phyloP scores from a whole-genome alignment of 2,797 vertebrate species.

The Melanotaenia boesemani region DNA sequence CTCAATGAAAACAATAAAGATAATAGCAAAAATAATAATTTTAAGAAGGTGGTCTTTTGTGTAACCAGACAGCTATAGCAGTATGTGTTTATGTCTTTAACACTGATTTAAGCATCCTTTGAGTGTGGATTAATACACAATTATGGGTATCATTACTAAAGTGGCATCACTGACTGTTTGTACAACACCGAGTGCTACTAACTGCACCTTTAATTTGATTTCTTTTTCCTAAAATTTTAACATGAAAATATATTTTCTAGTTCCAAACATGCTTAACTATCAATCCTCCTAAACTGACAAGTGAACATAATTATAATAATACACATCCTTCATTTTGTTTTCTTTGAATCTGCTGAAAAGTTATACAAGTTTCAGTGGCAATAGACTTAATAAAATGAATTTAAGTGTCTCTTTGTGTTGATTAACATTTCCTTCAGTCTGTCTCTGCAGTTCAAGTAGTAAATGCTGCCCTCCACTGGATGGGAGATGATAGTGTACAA shows the following conservation, averaged over 20 bases:
- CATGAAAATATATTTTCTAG: not conserved
- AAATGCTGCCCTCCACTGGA: slow-evolving; percentile 40
- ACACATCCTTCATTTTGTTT: not conserved
- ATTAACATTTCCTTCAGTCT: not conserved
- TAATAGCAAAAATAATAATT: no score
- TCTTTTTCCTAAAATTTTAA: not conserved
- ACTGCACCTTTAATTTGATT: not conserved
- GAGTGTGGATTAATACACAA: no score
- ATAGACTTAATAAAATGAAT: not conserved
- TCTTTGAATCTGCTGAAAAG: not conserved
- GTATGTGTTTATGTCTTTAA: not conserved
- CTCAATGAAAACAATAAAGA: no score
- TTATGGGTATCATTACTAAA: not conserved
- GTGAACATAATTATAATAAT: not conserved
- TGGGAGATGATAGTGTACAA: slow-evolving; percentile 17
- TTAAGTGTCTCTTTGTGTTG: not conserved
- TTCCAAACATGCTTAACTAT: not conserved
- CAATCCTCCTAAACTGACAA: not conserved
- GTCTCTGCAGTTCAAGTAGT: not conserved
- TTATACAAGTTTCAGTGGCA: not conserved
- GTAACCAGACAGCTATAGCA: not conserved
- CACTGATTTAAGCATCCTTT: not conserved
- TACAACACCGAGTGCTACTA: not conserved
- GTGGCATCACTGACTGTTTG: not conserved
- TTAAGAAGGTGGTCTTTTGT: no score